Evolutionary conservation across 2,113 vertebrate species (phyloP).

Genomic region (Aphyosemion australe): DNA sequence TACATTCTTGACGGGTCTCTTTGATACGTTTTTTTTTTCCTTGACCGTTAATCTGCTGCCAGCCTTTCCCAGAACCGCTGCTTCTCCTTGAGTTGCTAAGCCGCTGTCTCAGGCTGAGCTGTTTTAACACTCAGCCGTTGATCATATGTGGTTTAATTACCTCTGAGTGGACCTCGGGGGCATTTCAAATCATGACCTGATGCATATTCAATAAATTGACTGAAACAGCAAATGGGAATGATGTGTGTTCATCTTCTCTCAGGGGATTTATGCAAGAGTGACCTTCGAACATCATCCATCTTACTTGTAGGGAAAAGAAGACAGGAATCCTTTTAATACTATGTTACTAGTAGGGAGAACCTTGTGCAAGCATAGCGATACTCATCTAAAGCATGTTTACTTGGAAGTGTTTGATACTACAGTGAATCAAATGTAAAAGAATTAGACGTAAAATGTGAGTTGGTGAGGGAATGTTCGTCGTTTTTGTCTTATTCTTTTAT

Average conservation of each 20-base stretch:
- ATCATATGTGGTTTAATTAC: conserved; percentile 74
- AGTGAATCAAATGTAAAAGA: not conserved
- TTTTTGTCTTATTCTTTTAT: too few relatives aligned
- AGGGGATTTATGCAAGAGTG: conserved; percentile 42
- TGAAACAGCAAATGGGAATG: conserved; percentile 53
- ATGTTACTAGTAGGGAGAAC: conserved; percentile 8
- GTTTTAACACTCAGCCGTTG: conserved; percentile 64
- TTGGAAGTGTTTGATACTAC: not conserved
- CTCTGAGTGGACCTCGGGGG: conserved; percentile 35
- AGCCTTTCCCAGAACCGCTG: conserved; percentile 32
- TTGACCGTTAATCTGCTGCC: conserved; percentile 44
- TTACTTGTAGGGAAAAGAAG: conserved; percentile 8
- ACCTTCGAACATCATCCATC: conserved; percentile 35
- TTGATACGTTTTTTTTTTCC: conserved; percentile 26
- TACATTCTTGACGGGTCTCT: conserved; percentile 34
- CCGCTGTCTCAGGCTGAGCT: conserved; percentile 64
- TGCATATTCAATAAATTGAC: conserved; percentile 67
- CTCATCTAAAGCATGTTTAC: conserved; percentile 5
- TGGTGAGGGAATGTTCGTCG: too few relatives aligned
- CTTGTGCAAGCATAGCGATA: not conserved
- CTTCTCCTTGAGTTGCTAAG: conserved; percentile 61
- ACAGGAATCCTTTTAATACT: conserved; percentile 15
- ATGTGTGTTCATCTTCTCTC: conserved; percentile 35
- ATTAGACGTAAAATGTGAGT: too few relatives aligned
- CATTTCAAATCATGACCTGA: conserved; percentile 60